Evolutionary conservation across 2,113 vertebrate species (phyloP), one percentile per base, ranked within the genome.

Genomic region (Limnothrissa miodon): DNA sequence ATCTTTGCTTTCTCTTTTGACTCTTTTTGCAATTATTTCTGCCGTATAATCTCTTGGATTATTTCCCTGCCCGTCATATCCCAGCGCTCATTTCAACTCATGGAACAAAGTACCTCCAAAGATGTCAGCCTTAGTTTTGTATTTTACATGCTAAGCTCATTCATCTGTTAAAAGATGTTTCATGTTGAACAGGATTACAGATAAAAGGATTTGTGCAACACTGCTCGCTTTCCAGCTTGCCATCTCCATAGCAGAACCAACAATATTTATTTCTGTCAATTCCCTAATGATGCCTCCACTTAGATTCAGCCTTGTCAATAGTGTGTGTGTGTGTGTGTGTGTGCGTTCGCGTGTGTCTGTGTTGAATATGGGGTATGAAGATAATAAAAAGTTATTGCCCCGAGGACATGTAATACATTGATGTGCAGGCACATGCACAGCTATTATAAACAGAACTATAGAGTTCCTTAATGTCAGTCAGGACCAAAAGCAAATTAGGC

Each of bases 141-240:
- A 42, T 86, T 80, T 11, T 45, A 74, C 59, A 70, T 36, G 45
- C 70, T 80, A 86, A 84, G 83, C 66, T 46, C 79, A 86, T 84
- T 85, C 83, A 87, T 83, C 86, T 83, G 83, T 79, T 85, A 86
- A 89, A 89, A 87, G 78, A 62, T 86, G 86, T 82, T 86, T 89
- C 85, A 86, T 87, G 85, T 81, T 83, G 86, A 89, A 85, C 83
- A 80, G 84, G 85, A 89, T 88, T 89, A 86, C 1, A 85, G 85
- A 89, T 87, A 85, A 86, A 82, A 78, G 79, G 85, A 87, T 89
- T 87, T 84, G 74, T 53, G 42, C 45, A 83, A 82, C 80, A 80
- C 78, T 33, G 25, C 15, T 53, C 82, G 59, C 25, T 62, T 62
- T 29, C n/a, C 44, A 78, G 79, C 79, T 39, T 53, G 44, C 39